Evolutionary conservation across 2,888 invertebrate species (phyloP), one percentile per base, ranked within the genome.

Genomic region (Yponomeuta malinellus): DNA sequence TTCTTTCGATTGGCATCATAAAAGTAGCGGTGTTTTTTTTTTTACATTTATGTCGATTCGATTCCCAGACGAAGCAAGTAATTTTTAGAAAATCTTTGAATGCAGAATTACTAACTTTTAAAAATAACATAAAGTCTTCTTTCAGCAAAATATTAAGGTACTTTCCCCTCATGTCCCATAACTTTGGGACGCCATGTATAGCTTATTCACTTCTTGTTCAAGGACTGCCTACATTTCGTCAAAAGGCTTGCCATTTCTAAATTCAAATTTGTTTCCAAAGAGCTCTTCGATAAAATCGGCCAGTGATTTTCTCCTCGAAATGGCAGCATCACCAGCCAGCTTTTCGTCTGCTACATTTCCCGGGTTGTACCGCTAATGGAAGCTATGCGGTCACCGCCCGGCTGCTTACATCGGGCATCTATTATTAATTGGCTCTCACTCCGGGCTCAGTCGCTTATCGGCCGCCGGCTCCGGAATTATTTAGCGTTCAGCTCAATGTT

Each of bases 381-480:
- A 68, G 68, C 52, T 52, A 68, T 68, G 68, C 29, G 68, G 68
- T 68, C 68, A 68, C 68, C 48, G 31, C 48, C 48, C 52, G 29
- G 31, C 68, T 29, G 48, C 68, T 31, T 23, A 23, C 64, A 23
- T 23, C 64, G 64, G 10, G 31, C 64, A 64, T 67, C 37, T 31
- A 33, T 43, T 33, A 33, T 43, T 43, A 15, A 67, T 23, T 31
- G 29, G 65, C 65, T 31, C 65, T 12, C 65, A 23, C 65, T 31
- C 31, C 65, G 78, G 81, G 81, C 83, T 82, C 79, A 75, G 75
- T 81, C 84, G 82, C 82, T 81, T 82, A 79, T 77, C 79, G 81
- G 82, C 85, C 85, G 77, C 86, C 83, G 81, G 12, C 52, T 59
- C 15, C 52, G 52, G 52, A 59, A 59, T 59, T 59, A 59, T 59